Base-by-base conservation (phyloP, 2,888 invertebrate genomes). In the Eurois occulta region DNA sequence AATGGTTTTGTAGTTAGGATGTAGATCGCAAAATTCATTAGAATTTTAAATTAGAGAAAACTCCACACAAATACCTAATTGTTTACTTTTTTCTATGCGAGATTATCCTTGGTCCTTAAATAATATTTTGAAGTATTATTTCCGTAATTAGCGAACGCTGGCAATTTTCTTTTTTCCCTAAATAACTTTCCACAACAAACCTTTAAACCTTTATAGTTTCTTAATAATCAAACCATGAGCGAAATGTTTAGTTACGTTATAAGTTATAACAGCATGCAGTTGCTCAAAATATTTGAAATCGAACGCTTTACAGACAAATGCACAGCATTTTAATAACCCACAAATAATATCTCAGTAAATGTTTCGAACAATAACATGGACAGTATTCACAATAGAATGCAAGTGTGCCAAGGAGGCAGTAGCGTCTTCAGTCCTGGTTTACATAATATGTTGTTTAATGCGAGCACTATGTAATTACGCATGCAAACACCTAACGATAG, bases 381-480 rank as follows among this genome's bases (percentile, higher is more conserved):
- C 41, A 81, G 67, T 71, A 69, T 65, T 46, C 60, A 81, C 77
- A 65, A 69, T 65, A 70, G 67, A 68, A 77, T 70, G 84, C 62
- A 84, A 82, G 80, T 88, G 69, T 86, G 88, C 78, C 88, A 87
- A 87, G 87, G 88, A 84, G 69, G 67, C 65, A 55, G 81, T 21
- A 76, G n/a, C 88, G 38, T 87, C 87, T 87, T 83, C 81, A 76
- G 43, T 72, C 75, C 80, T 78, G 78, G 83, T 70, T 86, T 77
- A 87, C 74, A 86, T 80, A 78, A 75, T 52, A 74, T 67, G 68
- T 77, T 62, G 81, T 74, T 77, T 75, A 86, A 86, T 77, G 55
- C 75, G 80, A 77, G 58, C 65, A 83, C 84, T 75, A 64, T 83
- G 84, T 46, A 83, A 86, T 86, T 83, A 80, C 72, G 86, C 8